Evolutionary conservation across 2,888 invertebrate species (phyloP), one percentile per base, ranked within the genome.

Genomic region (Dioctria linearis): DNA sequence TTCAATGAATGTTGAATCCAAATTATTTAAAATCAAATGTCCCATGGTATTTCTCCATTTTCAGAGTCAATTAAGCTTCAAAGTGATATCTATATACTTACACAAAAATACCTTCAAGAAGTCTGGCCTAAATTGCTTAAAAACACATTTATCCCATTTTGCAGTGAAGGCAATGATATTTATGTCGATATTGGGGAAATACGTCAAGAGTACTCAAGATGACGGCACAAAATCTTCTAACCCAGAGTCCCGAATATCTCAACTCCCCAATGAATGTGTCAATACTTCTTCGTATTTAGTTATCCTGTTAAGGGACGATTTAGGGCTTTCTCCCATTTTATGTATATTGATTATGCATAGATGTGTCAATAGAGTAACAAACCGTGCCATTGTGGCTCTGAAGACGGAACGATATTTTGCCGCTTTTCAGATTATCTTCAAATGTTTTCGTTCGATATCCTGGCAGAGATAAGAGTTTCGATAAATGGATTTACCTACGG

Each of bases 381-480:
- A 73, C 59, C 43, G 43, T 40, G 57, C 59, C 73, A 73, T 73
- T 73, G 73, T 73, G 73, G 73, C 59, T 11, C 13, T 6, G 54
- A 54, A 59, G 73, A 42, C 59, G 73, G 73, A 69, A 51, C 59
- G 73, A 73, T 73, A 71, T 71, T 73, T 57, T 73, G 54, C 73
- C 73, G 59, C 69, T 73, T 73, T 73, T 57, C 57, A 73, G 73
- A 73, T 73, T 73, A 73, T 73, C 73, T 57, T 73, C 59, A 59
- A 73, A 73, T 73, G 59, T 73, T 73, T 73, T 73, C 73, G 57
- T 42, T 73, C 43, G 73, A 73, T 73, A 57, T 54, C 73, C 73
- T n/a, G 59, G 57, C 42, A 73, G 73, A 73, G 73, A 73, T 73
- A 73, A 73, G 73, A 73, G 59, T 73, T 73, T 73, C 73, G 73